These are phyloP conservation scores for Amblyjoppa fuscipennis DNA, from an alignment of 2,888 invertebrate species.

Conservation along the genomic window DNA sequence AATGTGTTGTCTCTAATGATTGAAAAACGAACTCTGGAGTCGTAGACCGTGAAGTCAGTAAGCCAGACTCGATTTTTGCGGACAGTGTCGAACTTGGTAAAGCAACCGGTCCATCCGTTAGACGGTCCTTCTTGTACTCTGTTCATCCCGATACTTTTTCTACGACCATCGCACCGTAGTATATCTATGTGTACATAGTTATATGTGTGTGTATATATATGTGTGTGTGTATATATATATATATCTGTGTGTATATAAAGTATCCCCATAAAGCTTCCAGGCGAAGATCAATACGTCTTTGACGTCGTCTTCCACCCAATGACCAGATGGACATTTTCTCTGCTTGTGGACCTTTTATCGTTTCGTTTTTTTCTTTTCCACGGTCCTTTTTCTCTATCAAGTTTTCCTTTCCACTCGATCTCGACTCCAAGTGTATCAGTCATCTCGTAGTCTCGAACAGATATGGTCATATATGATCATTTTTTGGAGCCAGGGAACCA, in stretches of 20 bases:
- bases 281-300: conserved; percentile 59
- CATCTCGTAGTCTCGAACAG: background rate
- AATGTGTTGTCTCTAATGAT: background rate
- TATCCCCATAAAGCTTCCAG: conserved; percentile 13
- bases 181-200: background rate
- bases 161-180: background rate
- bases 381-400: conserved; percentile 69
- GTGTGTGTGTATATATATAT: background rate
- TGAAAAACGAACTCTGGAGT: background rate
- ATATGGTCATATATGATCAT: no score
- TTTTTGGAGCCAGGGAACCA: no score
- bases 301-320: conserved; percentile 57
- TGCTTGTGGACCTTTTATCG: conserved; percentile 12
- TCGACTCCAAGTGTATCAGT: conserved; percentile 3
- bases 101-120: background rate
- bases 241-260: background rate
- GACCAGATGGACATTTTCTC: conserved; percentile 59
- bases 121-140: background rate
- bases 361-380: conserved; percentile 20
- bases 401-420: conserved; percentile 1
- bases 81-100: background rate
- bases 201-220: background rate
- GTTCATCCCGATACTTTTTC: conserved; percentile 8
- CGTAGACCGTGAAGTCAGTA: background rate
- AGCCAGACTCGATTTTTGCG: background rate